A percentile compares a stretch with the other conserved stretches of the same genome.
Evolutionary conservation across 2,888 invertebrate genomes (phyloP).

Genomic region (Agrochola lychnidis): DNA sequence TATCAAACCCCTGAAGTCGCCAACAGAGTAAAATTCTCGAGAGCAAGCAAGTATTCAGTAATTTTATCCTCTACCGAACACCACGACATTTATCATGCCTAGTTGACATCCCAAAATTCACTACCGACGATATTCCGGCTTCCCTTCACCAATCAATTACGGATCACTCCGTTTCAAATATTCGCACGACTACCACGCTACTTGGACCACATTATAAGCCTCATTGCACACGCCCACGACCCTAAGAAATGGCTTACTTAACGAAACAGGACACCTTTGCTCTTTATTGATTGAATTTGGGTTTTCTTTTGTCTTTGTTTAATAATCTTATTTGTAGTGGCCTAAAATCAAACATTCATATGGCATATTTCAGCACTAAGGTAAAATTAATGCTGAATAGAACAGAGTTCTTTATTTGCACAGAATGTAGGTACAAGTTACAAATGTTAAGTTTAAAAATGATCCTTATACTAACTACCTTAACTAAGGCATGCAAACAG

Average conservation of each 20-base stretch:
- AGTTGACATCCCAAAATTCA: constrained; percentile 27
- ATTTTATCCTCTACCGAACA: neutral
- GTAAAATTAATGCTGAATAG: no score
- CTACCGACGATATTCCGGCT: neutral
- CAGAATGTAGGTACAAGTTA: no score
- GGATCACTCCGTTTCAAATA: constrained; percentile 40
- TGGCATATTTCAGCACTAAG: no score
- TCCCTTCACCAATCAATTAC: constrained; percentile 46
- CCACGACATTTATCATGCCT: constrained; percentile 26
- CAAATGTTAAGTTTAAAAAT: no score
- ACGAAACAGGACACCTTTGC: constrained; percentile 78
- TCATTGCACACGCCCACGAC: constrained; percentile 75
- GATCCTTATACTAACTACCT: no score
- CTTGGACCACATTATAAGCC: constrained; percentile 62
- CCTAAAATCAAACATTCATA: no score
- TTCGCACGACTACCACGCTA: constrained; percentile 51
- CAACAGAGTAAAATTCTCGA: neutral
- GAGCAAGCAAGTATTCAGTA: neutral
- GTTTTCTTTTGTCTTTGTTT: constrained; percentile 9
- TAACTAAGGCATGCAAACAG: no score
- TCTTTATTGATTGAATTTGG: constrained; percentile 68
- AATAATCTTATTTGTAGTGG: no score
- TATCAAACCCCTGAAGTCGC: neutral
- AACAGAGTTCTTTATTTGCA: no score
- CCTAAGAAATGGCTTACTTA: constrained; percentile 84